A percentile compares a stretch with the other conserved stretches of the same genome.
phyloP scores from a whole-genome alignment of 2,113 vertebrate species.

The Chaetorhynchus papuensis region DNA sequence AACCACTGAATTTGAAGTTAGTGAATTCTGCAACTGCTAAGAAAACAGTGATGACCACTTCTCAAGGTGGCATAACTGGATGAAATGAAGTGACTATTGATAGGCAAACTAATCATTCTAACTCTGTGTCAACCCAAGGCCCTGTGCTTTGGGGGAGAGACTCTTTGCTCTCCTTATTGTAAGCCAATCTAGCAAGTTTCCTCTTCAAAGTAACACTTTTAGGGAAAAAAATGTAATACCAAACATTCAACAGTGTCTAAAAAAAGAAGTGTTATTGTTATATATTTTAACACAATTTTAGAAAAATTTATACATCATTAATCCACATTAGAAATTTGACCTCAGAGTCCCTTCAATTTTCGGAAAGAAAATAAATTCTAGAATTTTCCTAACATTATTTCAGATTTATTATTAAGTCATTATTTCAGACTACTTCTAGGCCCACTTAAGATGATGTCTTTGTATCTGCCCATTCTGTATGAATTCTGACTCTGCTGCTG shows the following conservation, averaged over 20 bases:
- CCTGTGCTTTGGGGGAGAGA: not conserved
- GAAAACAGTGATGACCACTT: not conserved
- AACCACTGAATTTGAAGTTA: not conserved
- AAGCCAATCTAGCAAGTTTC: not conserved
- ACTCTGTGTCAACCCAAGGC: not conserved
- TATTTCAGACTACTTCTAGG: not conserved
- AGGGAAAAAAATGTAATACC: not conserved
- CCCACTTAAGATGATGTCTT: not conserved
- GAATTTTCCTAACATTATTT: not conserved
- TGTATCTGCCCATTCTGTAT: not conserved
- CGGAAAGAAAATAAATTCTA: not conserved
- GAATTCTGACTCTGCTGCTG: not conserved
- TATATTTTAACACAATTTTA: not conserved
- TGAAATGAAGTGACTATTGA: not conserved
- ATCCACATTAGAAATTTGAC: not conserved
- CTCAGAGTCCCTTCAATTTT: not conserved
- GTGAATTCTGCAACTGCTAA: not conserved
- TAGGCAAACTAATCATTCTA: not conserved
- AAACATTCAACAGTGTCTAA: not conserved
- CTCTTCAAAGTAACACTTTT: not conserved
- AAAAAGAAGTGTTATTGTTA: not conserved
- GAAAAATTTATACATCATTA: not conserved
- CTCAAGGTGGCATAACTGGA: not conserved
- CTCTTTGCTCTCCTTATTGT: not conserved
- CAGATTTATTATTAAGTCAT: not conserved